Evolutionary conservation across 1,140 invertebrate species (phyloP).

Genomic region (Rhagoletis pomonella): DNA sequence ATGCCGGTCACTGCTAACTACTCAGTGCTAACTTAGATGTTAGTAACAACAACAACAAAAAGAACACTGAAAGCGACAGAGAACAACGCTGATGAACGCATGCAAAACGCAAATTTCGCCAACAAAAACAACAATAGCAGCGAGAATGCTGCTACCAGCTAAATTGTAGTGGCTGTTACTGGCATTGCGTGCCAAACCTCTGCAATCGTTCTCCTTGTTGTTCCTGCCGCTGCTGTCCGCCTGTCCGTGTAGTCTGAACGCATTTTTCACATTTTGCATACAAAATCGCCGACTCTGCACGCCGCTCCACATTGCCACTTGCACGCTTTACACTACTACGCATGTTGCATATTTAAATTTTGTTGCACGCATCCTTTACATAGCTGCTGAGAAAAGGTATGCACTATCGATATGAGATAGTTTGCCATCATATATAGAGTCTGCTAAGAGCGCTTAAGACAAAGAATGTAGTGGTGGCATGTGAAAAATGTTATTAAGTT

Average conservation of each 20-base stretch:
- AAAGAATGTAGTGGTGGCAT: background rate
- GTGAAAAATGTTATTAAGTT: constrained; percentile 32
- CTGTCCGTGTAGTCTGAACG: constrained; percentile 34
- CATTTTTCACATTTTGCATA: constrained; percentile 50
- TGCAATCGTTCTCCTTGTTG: background rate
- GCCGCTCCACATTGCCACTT: background rate
- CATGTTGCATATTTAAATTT: constrained; percentile 53
- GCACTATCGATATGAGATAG: constrained; percentile 29
- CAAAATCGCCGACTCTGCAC: background rate
- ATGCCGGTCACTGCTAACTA: constrained; percentile 1
- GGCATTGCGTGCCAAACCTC: constrained; percentile 11
- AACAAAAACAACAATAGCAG: background rate
- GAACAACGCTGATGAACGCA: background rate
- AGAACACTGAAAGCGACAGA: background rate
- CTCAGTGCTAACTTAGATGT: constrained; percentile 19
- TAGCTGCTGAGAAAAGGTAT: background rate
- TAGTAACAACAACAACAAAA: constrained; percentile 1
- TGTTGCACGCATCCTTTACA: constrained; percentile 8
- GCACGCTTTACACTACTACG: constrained; percentile 45
- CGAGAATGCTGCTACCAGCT: background rate
- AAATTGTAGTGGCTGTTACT: background rate
- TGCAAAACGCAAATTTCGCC: constrained; percentile 20
- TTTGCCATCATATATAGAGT: background rate
- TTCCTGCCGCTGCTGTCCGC: background rate
- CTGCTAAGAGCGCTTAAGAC: background rate